phyloP scores from a whole-genome alignment of 37 sponge, comb jelly and placozoan species.

The Corticium candelabrum region DNA sequence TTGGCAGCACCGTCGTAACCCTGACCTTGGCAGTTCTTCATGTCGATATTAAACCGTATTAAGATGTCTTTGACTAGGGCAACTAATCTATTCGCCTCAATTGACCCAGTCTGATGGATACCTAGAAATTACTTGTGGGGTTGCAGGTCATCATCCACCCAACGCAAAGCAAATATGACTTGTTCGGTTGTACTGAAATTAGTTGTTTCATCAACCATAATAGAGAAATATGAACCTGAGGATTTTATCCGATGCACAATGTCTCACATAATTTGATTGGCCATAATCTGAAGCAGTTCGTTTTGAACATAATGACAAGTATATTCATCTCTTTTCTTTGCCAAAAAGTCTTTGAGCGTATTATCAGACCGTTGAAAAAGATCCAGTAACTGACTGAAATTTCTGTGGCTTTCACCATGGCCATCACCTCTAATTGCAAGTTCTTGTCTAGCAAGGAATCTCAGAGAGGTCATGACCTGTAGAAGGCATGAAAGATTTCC shows the following conservation, averaged over 20 bases:
- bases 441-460: not conserved
- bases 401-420: constrained; percentile 17
- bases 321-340: not conserved
- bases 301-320: not conserved
- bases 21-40: not conserved
- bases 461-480: constrained; percentile 2
- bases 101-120: not conserved
- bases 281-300: not conserved
- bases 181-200: not conserved
- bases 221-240: not conserved
- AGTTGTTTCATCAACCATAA: not conserved
- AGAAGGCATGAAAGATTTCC: not conserved
- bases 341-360: not conserved
- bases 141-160: not conserved
- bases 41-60: not conserved
- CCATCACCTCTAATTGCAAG: not conserved
- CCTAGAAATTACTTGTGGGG: not conserved
- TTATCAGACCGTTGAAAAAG: not conserved
- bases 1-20: not conserved
- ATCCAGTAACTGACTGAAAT: constrained; percentile 19
- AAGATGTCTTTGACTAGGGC: constrained; percentile 23
- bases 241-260: not conserved
- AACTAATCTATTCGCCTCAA: constrained; percentile 51
- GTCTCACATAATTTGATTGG: not conserved
- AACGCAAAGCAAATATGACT: not conserved